phyloP scores from a whole-genome alignment of 2,797 vertebrate genomes.

The Mionectes olivaceus region DNA sequence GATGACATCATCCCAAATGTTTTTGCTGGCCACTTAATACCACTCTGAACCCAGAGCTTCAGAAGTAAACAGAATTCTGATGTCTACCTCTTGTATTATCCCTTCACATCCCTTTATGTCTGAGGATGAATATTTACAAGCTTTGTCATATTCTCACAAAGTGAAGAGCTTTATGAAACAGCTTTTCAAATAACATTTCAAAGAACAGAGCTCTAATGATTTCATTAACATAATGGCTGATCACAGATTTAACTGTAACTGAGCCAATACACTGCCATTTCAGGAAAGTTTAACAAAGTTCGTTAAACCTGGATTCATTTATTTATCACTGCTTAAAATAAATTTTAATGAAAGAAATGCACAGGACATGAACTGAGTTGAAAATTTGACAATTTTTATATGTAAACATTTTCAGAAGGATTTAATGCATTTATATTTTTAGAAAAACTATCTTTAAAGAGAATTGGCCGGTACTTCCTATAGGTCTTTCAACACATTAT shows the following conservation, averaged over 20 bases:
- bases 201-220: constrained; percentile 19
- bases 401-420: neutral
- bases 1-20: neutral
- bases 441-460: neutral
- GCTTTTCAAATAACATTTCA: constrained; percentile 50
- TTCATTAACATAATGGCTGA: constrained; percentile 40
- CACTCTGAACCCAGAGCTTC: neutral
- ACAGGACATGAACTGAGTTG: neutral
- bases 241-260: constrained; percentile 43
- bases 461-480: neutral
- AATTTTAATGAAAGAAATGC: neutral
- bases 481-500: neutral
- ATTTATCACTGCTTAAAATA: neutral
- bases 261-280: neutral
- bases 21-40: neutral
- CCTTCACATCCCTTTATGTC: neutral
- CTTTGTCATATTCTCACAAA: neutral
- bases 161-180: constrained; percentile 23
- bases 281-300: neutral
- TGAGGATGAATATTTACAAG: neutral
- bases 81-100: neutral
- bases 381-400: neutral
- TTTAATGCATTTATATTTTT: neutral
- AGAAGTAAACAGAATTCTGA: neutral
- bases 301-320: neutral